Evolutionary conservation across 1,140 invertebrate genomes (phyloP), one percentile per base, ranked within the genome.

Genomic region (Cyrtorhinus lividipennis): DNA sequence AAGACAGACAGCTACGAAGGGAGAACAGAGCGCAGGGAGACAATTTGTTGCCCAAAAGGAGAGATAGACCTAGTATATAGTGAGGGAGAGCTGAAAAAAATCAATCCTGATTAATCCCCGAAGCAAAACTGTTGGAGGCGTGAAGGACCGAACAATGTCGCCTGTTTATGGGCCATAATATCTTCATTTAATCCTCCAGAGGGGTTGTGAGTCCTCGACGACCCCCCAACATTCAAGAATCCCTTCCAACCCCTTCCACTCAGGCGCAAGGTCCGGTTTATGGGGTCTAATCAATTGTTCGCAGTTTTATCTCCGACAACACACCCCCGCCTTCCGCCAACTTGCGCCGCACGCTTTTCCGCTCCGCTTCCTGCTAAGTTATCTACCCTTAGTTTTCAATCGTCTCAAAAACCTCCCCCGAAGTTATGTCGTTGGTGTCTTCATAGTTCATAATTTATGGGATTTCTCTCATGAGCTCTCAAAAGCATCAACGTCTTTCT

Each of bases 31-130:
- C 22, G 26, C 1, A 38, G 38, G 26, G 23, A n/a, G n/a, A 27
- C 26, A 45, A 38, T 60, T 38, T 30, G 59, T 45, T 57, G 59
- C 58, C 58, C 24, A 58, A 44, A 24, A 46, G 60, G 62, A 46
- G 61, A 65, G 58, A 38, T n/a, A n/a, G n/a, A n/a, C n/a, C n/a
- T n/a, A n/a, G n/a, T n/a, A n/a, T n/a, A n/a, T n/a, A n/a, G 15
- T 38, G 30, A 38, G 30, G 30, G 30, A 38, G 30, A 15, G 30
- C 15, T 59, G 61, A 63, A 57, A 66, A 66, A 66, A 62, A 66
- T 66, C 65, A 66, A 66, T 66, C 62, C 57, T 66, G 65, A 66
- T 66, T 66, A 66, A 66, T 63, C 62, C 30, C 30, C 59, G 62
- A 63, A 66, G 65, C 57, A 62, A 61, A 38, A 15, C 15, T 44